Evolutionary conservation across 2,113 vertebrate genomes (phyloP), one percentile per base, ranked within the genome.

Genomic region (Stegostoma tigrinum): DNA sequence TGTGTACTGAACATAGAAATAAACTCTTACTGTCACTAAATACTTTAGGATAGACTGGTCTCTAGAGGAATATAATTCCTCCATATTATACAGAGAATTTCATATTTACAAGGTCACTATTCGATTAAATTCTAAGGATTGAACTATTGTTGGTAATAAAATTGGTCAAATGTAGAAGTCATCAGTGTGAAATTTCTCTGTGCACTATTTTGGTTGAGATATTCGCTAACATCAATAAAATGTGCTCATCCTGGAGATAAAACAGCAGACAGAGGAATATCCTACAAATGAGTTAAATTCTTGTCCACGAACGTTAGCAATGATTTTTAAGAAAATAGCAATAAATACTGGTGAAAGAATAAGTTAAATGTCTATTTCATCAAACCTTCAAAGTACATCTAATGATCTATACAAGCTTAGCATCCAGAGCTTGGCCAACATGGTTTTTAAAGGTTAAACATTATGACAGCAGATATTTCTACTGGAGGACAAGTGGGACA

Each of bases 21-120:
- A 95, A 95, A 95, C 45, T 95, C 93, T 95, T 34, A 34, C 45
- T 70, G 68, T 12, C 30, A 72, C 67, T 14, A 95, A 95, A 95
- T 66, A 91, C 34, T 64, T 91, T 38, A 66, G 2, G 12, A 72
- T 48, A 72, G 48, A 95, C 45, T 95, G 27, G 42, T 45, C 68
- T 45, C 52, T 48, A 95, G 67, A 52, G 45, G 48, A 52, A 70
- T 72, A 95, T 72, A 95, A 34, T 34, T 42, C 94, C 72, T 70
- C 94, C 30, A 75, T 27, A 52, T 52, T 95, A 75, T 95, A 95
- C 15, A 75, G 67, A 75, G 70, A 95, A 17, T 17, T 19, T 48
- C 30, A 24, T 61, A n/a, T 66, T 30, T 66, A 21, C 30, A 91
- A 91, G 19, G 64, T 91, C 66, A 91, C 64, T 55, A 91, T 64